A percentile compares a stretch with the other conserved stretches of the same genome.
Evolutionary conservation across 2,113 vertebrate genomes (phyloP).

Genomic region (Oryzias woworae): DNA sequence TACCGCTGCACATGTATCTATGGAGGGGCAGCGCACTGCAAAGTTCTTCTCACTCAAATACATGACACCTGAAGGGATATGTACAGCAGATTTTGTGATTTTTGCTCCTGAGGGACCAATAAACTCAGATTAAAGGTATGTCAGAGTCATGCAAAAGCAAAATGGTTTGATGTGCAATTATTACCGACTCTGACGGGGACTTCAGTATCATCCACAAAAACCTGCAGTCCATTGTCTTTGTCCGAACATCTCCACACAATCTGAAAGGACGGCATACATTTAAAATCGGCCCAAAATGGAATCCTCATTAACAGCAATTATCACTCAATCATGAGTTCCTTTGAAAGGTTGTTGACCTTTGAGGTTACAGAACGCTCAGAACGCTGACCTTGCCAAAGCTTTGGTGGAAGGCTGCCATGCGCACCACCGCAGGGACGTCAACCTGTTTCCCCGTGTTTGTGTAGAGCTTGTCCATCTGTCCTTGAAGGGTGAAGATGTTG

Average conservation of each 20-base stretch:
- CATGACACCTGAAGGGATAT: constrained; percentile 64
- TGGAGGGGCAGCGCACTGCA: constrained; percentile 70
- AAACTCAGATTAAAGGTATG: not conserved
- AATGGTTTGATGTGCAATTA: not conserved
- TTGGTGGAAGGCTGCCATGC: constrained; percentile 81
- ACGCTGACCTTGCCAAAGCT: constrained; percentile 79
- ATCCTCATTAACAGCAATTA: too few relatives aligned
- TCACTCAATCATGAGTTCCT: too few relatives aligned
- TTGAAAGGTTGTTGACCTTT: too few relatives aligned
- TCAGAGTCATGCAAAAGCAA: not conserved
- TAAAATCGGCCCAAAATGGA: not conserved
- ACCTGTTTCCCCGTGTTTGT: constrained; percentile 41
- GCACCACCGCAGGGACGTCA: constrained; percentile 70
- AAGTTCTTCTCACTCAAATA: constrained; percentile 58
- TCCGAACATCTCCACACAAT: constrained; percentile 77
- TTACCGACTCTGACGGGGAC: constrained; percentile 73
- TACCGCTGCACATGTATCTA: constrained; percentile 63
- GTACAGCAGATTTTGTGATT: not conserved
- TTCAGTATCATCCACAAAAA: constrained; percentile 74
- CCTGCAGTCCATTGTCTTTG: constrained; percentile 57
- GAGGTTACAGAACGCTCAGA: too few relatives aligned
- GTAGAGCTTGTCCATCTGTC: constrained; percentile 66
- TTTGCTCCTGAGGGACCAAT: too few relatives aligned
- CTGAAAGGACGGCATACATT: constrained; percentile 48
- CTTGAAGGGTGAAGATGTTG: constrained; percentile 85